Evolutionary conservation across 2,113 vertebrate species (phyloP).

Genomic region (Poeciliopsis occidentalis): DNA sequence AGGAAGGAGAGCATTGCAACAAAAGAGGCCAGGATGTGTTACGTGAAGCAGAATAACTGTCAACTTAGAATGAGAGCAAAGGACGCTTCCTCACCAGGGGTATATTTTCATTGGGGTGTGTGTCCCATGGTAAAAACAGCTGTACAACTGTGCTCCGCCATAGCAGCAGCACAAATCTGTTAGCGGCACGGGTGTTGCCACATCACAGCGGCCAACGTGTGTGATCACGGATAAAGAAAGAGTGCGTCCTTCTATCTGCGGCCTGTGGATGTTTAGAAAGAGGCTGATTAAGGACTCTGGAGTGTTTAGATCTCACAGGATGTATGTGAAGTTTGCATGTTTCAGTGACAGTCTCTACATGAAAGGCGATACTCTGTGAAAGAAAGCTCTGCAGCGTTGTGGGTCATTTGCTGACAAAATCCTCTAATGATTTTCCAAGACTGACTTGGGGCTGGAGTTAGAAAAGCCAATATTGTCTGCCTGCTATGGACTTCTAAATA

Average conservation of each 20-base stretch:
- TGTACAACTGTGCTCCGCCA: constrained; percentile 23
- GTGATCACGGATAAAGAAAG: constrained; percentile 26
- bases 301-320: constrained; percentile 71
- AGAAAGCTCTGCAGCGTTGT: constrained; percentile 23
- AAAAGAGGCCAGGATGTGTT: constrained; percentile 19
- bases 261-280: constrained; percentile 69
- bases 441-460: constrained; percentile 16
- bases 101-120: constrained; percentile 32
- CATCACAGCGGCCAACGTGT: constrained; percentile 43
- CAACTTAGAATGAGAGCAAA: constrained; percentile 12
- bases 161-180: constrained; percentile 17
- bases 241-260: constrained; percentile 37
- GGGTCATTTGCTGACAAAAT: constrained; percentile 58
- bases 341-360: constrained; percentile 64
- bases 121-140: constrained; percentile 34
- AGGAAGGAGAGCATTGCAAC: constrained; percentile 9
- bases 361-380: constrained; percentile 63
- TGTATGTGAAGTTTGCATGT: constrained; percentile 71
- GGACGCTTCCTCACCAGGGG: constrained; percentile 2
- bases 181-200: constrained; percentile 36
- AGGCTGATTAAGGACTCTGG: constrained; percentile 68
- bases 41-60: background rate
- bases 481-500: constrained; percentile 11
- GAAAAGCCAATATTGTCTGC: background rate
- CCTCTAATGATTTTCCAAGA: constrained; percentile 69